phyloP scores from a whole-genome alignment of 1,140 invertebrate species.

The Copidosoma floridanum region DNA sequence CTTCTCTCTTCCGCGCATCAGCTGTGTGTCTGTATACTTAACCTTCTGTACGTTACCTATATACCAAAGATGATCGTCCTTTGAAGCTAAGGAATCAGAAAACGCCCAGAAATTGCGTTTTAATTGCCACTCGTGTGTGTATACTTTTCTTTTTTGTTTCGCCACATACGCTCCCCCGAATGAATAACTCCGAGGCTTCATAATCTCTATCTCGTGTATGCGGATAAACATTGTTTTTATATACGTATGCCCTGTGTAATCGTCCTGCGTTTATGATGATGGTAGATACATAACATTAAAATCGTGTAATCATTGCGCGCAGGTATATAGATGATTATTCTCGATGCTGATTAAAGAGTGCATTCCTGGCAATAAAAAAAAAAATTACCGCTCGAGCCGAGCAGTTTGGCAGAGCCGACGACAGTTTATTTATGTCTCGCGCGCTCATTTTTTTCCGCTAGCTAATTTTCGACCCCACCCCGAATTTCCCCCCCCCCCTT shows the following conservation, averaged over 20 bases:
- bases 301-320: too few species aligned
- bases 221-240: too few species aligned
- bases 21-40: neutral
- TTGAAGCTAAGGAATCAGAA: conserved; percentile 13
- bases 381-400: too few species aligned
- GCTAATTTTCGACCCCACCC: conserved; percentile 22
- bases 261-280: too few species aligned
- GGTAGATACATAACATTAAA: too few species aligned
- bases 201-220: too few species aligned
- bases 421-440: conserved; percentile 8
- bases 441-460: conserved; percentile 12
- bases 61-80: conserved; percentile 1
- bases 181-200: too few species aligned
- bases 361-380: conserved; percentile 7
- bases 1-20: neutral
- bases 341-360: conserved; percentile 8
- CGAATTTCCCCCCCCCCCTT: too few species aligned
- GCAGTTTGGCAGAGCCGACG: neutral
- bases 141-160: conserved; percentile 3
- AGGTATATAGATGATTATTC: too few species aligned
- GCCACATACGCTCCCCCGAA: too few species aligned
- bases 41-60: too few species aligned
- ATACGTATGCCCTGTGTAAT: too few species aligned
- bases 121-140: conserved; percentile 38
- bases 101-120: conserved; percentile 39